Conservation (phyloP, 2,888 invertebrate genomes). For the Tholera decimalis region DNA sequence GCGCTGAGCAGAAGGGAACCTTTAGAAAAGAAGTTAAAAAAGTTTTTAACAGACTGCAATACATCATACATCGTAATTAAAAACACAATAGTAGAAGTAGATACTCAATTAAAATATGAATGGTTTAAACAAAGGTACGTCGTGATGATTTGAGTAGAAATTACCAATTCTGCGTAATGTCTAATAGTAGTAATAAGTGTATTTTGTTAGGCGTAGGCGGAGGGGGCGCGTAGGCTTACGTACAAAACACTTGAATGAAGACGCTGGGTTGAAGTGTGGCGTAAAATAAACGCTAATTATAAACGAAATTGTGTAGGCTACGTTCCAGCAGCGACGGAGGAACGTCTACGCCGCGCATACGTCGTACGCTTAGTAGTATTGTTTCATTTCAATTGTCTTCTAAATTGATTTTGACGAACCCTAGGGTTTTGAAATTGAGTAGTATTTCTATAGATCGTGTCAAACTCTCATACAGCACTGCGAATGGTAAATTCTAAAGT, state of each 20-base stretch:
- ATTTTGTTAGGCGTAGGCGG: slow-evolving; percentile 7
- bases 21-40: not conserved
- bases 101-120: not conserved
- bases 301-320: slow-evolving; percentile 22
- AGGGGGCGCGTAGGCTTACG: slow-evolving; percentile 13
- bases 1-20: not conserved
- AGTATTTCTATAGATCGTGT: too few species aligned
- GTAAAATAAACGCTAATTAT: slow-evolving; percentile 2
- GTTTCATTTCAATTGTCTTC: not conserved
- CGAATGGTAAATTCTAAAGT: too few species aligned
- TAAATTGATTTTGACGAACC: too few species aligned
- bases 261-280: too few species aligned
- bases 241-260: slow-evolving; percentile 13
- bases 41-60: not conserved
- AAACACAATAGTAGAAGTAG: not conserved
- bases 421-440: too few species aligned
- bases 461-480: too few species aligned
- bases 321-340: slow-evolving; percentile 5
- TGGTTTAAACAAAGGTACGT: not conserved
- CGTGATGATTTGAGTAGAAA: not conserved
- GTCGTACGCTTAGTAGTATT: not conserved
- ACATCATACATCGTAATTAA: not conserved
- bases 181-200: not conserved
- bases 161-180: not conserved
- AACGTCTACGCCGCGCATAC: slow-evolving; percentile 6